Evolutionary conservation across 2,113 vertebrate species (phyloP).

Genomic region (Haliaeetus leucogaster): DNA sequence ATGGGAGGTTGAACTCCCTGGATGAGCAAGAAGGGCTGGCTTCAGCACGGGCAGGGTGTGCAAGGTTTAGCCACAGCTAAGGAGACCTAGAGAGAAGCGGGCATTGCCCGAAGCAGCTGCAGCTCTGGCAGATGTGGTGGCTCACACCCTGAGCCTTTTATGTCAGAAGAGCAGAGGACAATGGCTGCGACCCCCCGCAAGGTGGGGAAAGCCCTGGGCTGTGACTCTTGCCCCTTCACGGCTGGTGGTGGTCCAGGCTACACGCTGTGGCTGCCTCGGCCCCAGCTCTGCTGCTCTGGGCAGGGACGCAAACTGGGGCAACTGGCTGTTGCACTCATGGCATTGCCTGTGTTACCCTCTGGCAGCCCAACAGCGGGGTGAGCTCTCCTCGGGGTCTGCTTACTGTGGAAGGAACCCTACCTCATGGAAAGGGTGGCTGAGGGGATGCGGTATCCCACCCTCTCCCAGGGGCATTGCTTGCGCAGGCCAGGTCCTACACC

Average conservation of each 20-base stretch:
- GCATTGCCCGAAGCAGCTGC: background rate
- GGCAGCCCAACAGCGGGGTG: background rate
- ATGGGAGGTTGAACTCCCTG: background rate
- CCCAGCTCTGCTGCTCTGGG: background rate
- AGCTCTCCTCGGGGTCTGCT: background rate
- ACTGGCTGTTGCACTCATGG: background rate
- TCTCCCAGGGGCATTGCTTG: background rate
- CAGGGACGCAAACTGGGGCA: background rate
- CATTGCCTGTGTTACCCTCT: background rate
- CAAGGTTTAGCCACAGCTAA: background rate
- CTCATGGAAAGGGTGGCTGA: background rate
- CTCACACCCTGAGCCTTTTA: no score
- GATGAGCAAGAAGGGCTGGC: background rate
- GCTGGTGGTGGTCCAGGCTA: no score
- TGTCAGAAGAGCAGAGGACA: background rate
- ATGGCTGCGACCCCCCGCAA: background rate
- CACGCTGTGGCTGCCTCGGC: background rate
- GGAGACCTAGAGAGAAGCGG: background rate
- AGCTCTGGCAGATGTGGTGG: background rate
- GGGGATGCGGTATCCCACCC: background rate
- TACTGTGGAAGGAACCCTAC: background rate
- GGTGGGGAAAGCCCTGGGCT: background rate
- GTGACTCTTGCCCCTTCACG: background rate
- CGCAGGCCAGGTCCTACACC: fast-evolving
- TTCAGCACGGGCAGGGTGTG: background rate